Conservation (phyloP, 1,140 invertebrate species). For the Drosophila nebulosa region DNA sequence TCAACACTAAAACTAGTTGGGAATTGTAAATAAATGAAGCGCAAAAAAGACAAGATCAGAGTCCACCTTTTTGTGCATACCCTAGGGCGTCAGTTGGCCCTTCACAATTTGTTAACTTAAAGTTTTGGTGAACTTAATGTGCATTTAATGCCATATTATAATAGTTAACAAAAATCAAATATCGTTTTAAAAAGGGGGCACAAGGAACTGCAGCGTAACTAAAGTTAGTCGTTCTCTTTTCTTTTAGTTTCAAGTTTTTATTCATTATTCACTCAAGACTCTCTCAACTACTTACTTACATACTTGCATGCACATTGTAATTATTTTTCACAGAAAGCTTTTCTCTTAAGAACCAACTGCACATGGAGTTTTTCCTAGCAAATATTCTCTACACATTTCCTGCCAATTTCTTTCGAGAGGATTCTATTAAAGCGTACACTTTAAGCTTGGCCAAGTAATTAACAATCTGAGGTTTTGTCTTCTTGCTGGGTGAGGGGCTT, state of each 20-base stretch:
- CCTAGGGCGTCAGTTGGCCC: no score
- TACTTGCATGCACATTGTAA: conserved; percentile 1
- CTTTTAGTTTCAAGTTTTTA: background rate
- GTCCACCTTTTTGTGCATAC: no score
- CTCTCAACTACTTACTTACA: background rate
- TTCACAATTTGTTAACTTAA: no score
- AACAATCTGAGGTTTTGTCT: conserved; percentile 54
- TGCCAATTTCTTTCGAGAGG: background rate
- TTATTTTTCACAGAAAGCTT: conserved; percentile 14
- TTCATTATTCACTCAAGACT: conserved; percentile 13
- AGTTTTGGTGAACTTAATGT: no score
- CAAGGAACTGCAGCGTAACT: background rate
- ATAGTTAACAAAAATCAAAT: background rate
- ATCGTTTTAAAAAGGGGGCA: background rate
- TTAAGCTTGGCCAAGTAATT: conserved; percentile 61
- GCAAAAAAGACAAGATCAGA: no score
- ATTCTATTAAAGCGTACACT: conserved; percentile 26
- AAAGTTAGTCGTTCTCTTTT: background rate
- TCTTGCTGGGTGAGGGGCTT: background rate
- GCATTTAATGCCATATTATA: no score
- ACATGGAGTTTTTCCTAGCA: background rate
- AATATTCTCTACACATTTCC: background rate
- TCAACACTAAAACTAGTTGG: no score
- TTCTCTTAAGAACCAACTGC: background rate
- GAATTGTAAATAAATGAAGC: no score